These are phyloP conservation scores for Automeris io DNA, from an alignment of 2,888 invertebrate genomes.

Conservation along the genomic window DNA sequence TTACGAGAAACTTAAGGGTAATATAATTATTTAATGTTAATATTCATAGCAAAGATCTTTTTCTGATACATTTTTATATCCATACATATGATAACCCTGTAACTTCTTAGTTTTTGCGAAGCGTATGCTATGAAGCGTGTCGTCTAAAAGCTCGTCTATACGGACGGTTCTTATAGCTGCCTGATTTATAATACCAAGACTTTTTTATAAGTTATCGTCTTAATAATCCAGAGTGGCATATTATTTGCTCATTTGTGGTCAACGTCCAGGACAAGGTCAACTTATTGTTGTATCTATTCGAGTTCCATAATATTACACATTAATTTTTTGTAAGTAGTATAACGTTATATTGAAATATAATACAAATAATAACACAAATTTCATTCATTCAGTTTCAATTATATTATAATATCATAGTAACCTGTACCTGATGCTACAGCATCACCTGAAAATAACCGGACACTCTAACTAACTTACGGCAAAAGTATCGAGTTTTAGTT, in stretches of 20 bases:
- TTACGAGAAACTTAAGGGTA: too few species aligned
- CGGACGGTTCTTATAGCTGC: conserved; percentile 60
- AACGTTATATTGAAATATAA: too few species aligned
- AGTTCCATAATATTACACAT: too few species aligned
- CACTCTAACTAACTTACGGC: too few species aligned
- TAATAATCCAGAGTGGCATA: conserved; percentile 51
- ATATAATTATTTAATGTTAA: too few species aligned
- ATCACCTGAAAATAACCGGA: too few species aligned
- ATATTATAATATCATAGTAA: too few species aligned
- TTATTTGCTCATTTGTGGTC: conserved; percentile 49
- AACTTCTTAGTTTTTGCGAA: conserved; percentile 57
- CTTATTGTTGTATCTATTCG: conserved; percentile 38
- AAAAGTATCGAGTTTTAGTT: too few species aligned
- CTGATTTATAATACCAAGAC: conserved; percentile 44
- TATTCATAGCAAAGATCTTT: background rate
- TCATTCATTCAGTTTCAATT: too few species aligned
- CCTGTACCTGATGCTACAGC: too few species aligned
- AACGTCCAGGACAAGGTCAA: conserved; percentile 52
- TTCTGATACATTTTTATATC: background rate
- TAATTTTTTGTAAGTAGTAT: too few species aligned
- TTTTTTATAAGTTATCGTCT: conserved; percentile 48
- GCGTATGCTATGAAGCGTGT: conserved; percentile 55
- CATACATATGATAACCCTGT: conserved; percentile 13
- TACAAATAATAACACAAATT: too few species aligned
- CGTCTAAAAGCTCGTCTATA: conserved; percentile 70